phyloP scores from a whole-genome alignment of 2,888 invertebrate species.

The Megaustenia siamemsis region DNA sequence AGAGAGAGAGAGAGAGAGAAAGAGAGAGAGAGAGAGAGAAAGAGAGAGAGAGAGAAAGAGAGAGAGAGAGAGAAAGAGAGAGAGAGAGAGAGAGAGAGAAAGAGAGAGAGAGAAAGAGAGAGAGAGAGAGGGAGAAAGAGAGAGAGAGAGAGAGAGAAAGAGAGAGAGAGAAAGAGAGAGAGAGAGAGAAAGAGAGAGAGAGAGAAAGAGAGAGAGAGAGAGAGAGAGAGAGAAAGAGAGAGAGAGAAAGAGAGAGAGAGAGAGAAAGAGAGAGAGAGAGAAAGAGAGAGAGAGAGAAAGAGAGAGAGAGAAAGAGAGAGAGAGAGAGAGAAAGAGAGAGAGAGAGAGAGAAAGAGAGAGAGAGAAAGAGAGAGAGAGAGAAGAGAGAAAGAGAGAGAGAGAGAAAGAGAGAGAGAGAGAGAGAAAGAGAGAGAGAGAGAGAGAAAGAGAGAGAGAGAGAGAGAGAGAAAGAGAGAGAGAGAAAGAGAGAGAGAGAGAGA shows the following conservation, averaged over 20 bases:
- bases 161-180: too few species aligned
- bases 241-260: too few species aligned
- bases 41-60: slow-evolving; percentile 26
- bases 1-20: background rate
- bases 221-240: too few species aligned
- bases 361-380: background rate
- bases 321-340: background rate
- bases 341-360: background rate
- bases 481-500: background rate
- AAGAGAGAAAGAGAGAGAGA: background rate
- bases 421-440: background rate
- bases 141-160: slow-evolving; percentile 13
- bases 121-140: background rate
- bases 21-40: slow-evolving; percentile 7
- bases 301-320: background rate
- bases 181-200: too few species aligned
- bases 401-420: slow-evolving; percentile 1
- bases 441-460: background rate
- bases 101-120: background rate
- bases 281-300: too few species aligned
- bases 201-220: too few species aligned
- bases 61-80: background rate
- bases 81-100: background rate
- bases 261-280: too few species aligned
- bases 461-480: background rate